Evolutionary conservation across 2,888 invertebrate genomes (phyloP).

Genomic region (Choreutis nemorana): DNA sequence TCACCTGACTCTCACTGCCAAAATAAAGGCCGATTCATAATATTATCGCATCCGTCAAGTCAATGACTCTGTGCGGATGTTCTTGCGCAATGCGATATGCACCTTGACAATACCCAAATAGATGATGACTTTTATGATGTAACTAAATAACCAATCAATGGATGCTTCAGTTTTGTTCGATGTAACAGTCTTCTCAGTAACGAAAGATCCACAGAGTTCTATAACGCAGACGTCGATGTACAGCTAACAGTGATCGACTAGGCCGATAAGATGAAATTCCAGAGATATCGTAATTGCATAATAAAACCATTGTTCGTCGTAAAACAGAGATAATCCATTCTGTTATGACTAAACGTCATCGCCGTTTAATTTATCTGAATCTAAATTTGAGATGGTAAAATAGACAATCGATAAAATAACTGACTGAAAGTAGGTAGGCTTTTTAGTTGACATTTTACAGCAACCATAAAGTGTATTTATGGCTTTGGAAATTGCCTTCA

Average conservation of each 20-base stretch:
- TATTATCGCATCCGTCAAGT: conserved; percentile 47
- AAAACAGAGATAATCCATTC: conserved; percentile 31
- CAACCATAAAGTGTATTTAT: conserved; percentile 27
- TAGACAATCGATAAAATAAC: conserved; percentile 19
- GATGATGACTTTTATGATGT: conserved; percentile 36
- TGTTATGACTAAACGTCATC: conserved; percentile 44
- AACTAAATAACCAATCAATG: conserved; percentile 20
- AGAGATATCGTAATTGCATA: conserved; percentile 55
- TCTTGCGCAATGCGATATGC: conserved; percentile 49
- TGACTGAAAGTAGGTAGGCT: conserved; percentile 29
- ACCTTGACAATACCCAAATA: conserved; percentile 49
- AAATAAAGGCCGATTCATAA: conserved; percentile 30
- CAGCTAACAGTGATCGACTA: conserved; percentile 12
- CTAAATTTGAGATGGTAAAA: too few species aligned
- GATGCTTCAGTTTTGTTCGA: conserved; percentile 1
- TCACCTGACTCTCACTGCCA: conserved; percentile 24
- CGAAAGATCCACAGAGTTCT: neutral
- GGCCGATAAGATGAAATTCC: conserved; percentile 46
- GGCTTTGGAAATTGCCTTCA: conserved; percentile 21
- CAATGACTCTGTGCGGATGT: conserved; percentile 56
- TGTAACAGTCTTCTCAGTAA: neutral
- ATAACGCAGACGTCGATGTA: conserved; percentile 15
- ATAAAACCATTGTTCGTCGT: conserved; percentile 53
- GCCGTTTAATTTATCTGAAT: conserved; percentile 30
- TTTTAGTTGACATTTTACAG: conserved; percentile 18